Evolutionary conservation across 2,888 invertebrate genomes (phyloP), one percentile per base, ranked within the genome.

Genomic region (Tolmerus cingulatus): DNA sequence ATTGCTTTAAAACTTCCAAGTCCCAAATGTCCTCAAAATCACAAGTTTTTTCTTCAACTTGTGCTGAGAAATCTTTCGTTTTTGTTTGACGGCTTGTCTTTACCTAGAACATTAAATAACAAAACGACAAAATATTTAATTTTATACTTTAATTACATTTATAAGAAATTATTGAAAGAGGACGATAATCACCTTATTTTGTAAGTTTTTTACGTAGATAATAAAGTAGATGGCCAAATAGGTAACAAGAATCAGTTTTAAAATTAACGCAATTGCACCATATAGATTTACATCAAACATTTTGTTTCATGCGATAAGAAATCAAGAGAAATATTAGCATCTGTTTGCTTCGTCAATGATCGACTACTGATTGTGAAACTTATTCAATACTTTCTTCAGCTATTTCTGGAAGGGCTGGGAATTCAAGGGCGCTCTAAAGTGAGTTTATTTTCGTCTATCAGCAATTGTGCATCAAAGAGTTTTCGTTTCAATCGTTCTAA

Each of bases 1-100:
- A 94, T 93, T 95, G 93, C 91, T 95, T 94, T 88, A 96, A 94
- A 88, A 95, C 94, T 90, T 95, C 94, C 92, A 96, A 96, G 95
- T 96, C 96, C 95, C 95, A 96, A 93, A 96, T 95, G 92, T 95
- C 95, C 91, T 96, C 95, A 90, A 96, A 93, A 92, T 95, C 95
- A 92, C 93, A 93, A 91, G 93, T 93, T 92, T 93, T 93, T 91
- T 93, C 92, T 91, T 92, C 92, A 93, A 93, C 92, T 93, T 91
- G 93, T 92, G 92, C 90, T 90, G 92, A 92, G 91, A 92, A 92
- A 91, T 90, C 90, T 88, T 92, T 90, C 89, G 89, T 92, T 91
- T 92, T 93, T 90, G 91, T 92, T 89, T 91, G 91, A 89, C 91
- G 92, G 88, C 93, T 93, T 89, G 92, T 92, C 91, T 94, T 93